Base-by-base conservation (phyloP, 2,113 vertebrate genomes). In the Odobenus rosmarus region DNA sequence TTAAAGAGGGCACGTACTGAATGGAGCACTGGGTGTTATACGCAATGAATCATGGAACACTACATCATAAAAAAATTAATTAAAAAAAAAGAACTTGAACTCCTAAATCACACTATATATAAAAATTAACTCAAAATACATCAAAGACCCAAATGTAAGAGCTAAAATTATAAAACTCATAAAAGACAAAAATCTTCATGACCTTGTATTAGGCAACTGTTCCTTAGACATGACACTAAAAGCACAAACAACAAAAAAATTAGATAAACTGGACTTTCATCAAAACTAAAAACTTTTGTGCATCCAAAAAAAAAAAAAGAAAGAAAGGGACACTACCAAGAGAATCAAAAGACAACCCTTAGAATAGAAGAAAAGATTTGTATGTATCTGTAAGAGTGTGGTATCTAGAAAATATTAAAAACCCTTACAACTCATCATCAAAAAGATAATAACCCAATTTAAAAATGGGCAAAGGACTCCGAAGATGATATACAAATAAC, bases 111-210 rank as follows among this genome's bases (percentile, higher is more conserved):
- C 46, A 85, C 5, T 36, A 61, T n/a, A 82, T 9, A 79, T 42
- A 96, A 76, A 93, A 90, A 62, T 26, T 77, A 89, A 96, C 59
- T 93, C 36, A 87, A 87, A 93, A 55, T 36, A 93, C 11, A 84
- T 39, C 39, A 74, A 89, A 76, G 14, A 69, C 5, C 9, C 49
- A 93, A 79, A 84, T 24, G 2, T 77, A 83, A 76, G 13, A 83
- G 74, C n/a, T 39, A 5, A 96, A 88, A 93, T 76, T 46, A 88
- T 39, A 53, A 53, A 55, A 62, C 3, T n/a, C 28, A 19, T 77
- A 21, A 62, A 84, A 93, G 77, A 87, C 83, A 55, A 4, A 64
- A 67, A 55, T 86, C 92, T 86, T 86, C 18, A 36, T 21, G 51
- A 88, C 85, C 23, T 10, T 64, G 59, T 26, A 55, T 55, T 26